Conservation (phyloP, 1,140 invertebrate genomes). For the Brachionus plicatilis region DNA sequence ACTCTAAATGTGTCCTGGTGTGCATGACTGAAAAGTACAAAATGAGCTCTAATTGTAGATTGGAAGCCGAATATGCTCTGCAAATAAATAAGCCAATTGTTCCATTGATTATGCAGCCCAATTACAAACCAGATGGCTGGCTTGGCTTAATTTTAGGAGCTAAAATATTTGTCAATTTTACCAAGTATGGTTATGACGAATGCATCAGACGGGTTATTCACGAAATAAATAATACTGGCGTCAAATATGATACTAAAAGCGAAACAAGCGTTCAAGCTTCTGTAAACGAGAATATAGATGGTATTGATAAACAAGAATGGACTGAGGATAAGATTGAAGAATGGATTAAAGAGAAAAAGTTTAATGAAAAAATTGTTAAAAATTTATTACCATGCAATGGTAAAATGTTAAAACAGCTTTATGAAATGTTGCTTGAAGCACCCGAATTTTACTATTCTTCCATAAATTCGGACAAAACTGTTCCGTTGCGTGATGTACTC, state of each 20-base stretch:
- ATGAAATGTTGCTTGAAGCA: slow-evolving; percentile 1
- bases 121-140: slow-evolving; percentile 50
- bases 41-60: slow-evolving; percentile 4
- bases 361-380: not conserved
- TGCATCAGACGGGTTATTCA: not conserved
- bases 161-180: slow-evolving; percentile 32
- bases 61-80: slow-evolving; percentile 51
- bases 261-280: not conserved
- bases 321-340: not conserved
- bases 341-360: not conserved
- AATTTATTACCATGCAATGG: slow-evolving; percentile 39
- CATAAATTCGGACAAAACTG: not conserved
- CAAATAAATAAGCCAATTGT: slow-evolving; percentile 46
- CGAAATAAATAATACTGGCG: not conserved
- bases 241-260: not conserved
- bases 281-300: not conserved
- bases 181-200: not conserved
- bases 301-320: not conserved
- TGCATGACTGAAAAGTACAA: slow-evolving; percentile 42
- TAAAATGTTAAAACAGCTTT: slow-evolving; percentile 31
- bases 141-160: slow-evolving; percentile 1
- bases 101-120: slow-evolving; percentile 47
- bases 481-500: not conserved
- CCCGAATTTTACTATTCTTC: slow-evolving; percentile 39
- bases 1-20: slow-evolving; percentile 48